Evolutionary conservation across 2,113 vertebrate species (phyloP).

Genomic region (Cheilinus undulatus): DNA sequence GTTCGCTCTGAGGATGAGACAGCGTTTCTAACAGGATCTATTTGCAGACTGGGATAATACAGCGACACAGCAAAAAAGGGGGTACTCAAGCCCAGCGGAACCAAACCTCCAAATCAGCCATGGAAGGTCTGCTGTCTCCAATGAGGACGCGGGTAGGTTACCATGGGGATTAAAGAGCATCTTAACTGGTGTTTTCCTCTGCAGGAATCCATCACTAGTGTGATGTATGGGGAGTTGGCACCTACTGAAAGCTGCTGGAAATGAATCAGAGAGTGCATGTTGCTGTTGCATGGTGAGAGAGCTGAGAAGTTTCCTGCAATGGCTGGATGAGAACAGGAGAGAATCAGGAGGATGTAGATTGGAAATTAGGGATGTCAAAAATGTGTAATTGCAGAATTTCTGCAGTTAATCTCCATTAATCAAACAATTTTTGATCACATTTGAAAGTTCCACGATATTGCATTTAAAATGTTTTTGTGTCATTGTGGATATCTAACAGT

Average conservation of each 20-base stretch:
- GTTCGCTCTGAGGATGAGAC: slow-evolving; percentile 79
- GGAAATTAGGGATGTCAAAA: no score
- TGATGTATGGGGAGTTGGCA: slow-evolving; percentile 14
- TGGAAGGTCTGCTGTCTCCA: slow-evolving; percentile 86
- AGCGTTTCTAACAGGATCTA: slow-evolving; percentile 83
- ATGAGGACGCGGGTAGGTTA: slow-evolving; percentile 85
- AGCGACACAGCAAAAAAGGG: slow-evolving; percentile 46
- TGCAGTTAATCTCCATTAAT: no score
- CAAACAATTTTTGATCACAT: no score
- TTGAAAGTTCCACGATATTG: no score
- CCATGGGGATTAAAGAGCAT: slow-evolving; percentile 61
- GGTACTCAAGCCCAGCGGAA: slow-evolving; percentile 66
- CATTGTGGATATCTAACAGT: no score
- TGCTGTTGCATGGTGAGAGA: background rate
- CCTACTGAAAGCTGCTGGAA: slow-evolving; percentile 18
- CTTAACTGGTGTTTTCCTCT: slow-evolving; percentile 24
- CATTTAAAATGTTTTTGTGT: no score
- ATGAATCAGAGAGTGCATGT: background rate
- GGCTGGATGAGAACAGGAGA: slow-evolving; percentile 28
- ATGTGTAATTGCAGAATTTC: no score
- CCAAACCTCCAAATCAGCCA: slow-evolving; percentile 72
- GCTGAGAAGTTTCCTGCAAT: no score
- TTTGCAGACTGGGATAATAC: slow-evolving; percentile 70
- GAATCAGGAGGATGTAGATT: slow-evolving; percentile 15
- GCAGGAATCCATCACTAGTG: slow-evolving; percentile 29